Base-by-base conservation (phyloP, 2,797 vertebrate genomes). In the Agapornis canus region DNA sequence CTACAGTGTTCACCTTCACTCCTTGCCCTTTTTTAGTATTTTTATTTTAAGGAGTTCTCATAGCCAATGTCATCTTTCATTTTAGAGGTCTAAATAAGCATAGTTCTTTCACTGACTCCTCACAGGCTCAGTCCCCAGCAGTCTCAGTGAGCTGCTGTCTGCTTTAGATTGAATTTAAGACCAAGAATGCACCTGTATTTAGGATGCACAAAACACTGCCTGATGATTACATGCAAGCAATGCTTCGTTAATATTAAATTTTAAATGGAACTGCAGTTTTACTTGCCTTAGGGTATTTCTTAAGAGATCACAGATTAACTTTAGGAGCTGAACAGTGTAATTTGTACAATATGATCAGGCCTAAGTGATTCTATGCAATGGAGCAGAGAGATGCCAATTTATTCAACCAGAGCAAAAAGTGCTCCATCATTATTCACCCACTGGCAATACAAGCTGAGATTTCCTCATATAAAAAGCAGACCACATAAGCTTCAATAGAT, bases 161-260 rank as follows among this genome's bases (percentile, higher is more conserved):
- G 56, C 39, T 94, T 92, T 73, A 35, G 42, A 64, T 15, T 82
- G 56, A 86, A 72, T 89, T 61, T 27, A 27, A 86, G 66, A 32
- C 51, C 23, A n/a, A 73, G 79, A 85, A 79, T 6, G 39, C 59
- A 63, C 54, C 37, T 1, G 0, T 11, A 51, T 32, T 91, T 78
- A 40, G 65, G 37, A 94, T 60, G 82, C 82, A 87, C 56, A 64
- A 52, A 94, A 9, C 60, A 79, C 54, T 1, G 9, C 48, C 66
- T 63, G 43, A 83, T 68, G 51, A 82, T 70, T 66, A 84, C 37
- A 23, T 47, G 77, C 59, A 88, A 91, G 77, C 63, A 96, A 79
- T 39, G 42, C 54, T 83, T 89, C 86, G 89, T 95, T 86, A 94
- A 94, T 92, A 93, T 73, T 92, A 89, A 63, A 92, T 71, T 92